Evolutionary conservation across 2,888 invertebrate species (phyloP).

Genomic region (Phoenoteleia sp.): DNA sequence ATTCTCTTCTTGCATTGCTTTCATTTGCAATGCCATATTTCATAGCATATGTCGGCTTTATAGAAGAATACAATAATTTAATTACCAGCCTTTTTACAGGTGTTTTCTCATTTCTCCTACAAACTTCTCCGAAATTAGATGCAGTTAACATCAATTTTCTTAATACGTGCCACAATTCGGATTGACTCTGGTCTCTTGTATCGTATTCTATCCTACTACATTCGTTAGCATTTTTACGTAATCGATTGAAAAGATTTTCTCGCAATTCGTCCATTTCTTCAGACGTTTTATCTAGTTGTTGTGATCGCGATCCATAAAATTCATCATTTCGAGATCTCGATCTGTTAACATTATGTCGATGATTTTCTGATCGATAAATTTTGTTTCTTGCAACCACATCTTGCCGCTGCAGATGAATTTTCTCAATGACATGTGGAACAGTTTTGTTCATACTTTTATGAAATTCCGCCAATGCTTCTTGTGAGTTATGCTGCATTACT

Average conservation of each 20-base stretch:
- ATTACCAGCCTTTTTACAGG: conserved; percentile 32
- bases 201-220: conserved; percentile 35
- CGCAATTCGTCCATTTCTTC: conserved; percentile 1
- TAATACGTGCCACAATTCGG: conserved; percentile 38
- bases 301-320: background rate
- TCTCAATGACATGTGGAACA: background rate
- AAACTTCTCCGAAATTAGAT: conserved; percentile 55
- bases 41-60: background rate
- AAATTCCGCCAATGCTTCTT: background rate
- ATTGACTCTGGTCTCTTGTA: conserved; percentile 42
- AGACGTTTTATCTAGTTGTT: conserved; percentile 25
- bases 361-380: background rate
- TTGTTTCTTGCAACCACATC: background rate
- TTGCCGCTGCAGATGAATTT: too few species aligned
- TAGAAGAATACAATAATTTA: conserved; percentile 41
- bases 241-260: conserved; percentile 16
- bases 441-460: background rate
- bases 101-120: conserved; percentile 38
- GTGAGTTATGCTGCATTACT: background rate
- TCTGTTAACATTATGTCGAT: background rate
- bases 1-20: conserved; percentile 8
- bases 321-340: background rate
- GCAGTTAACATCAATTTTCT: conserved; percentile 55
- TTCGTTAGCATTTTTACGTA: conserved; percentile 17
- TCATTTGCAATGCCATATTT: conserved; percentile 67